Conservation (phyloP, 1,140 invertebrate genomes). For the Aphis craccivora region DNA sequence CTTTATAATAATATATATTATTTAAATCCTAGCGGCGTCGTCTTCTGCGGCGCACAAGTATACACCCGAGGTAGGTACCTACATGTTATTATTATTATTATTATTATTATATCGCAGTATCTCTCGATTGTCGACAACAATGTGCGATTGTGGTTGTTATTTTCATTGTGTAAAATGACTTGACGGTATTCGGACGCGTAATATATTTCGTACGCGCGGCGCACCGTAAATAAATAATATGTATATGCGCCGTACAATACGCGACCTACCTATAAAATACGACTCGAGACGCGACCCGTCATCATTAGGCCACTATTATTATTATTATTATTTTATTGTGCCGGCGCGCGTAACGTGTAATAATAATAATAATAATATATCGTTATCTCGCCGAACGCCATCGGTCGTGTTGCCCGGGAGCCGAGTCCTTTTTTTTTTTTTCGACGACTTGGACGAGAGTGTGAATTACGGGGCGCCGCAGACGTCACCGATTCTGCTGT, state of each 20-base stretch:
- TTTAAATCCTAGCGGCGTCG: background rate
- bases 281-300: constrained; percentile 16
- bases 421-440: background rate
- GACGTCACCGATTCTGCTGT: background rate
- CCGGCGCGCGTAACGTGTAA: background rate
- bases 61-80: background rate
- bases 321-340: constrained; percentile 28
- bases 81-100: constrained; percentile 17
- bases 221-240: constrained; percentile 37
- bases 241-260: background rate
- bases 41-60: background rate
- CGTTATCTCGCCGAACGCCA: constrained; percentile 38
- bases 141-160: constrained; percentile 33
- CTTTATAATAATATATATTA: constrained; percentile 1
- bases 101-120: constrained; percentile 21
- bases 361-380: constrained; percentile 34
- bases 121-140: background rate
- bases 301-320: constrained; percentile 48
- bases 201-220: constrained; percentile 8
- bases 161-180: constrained; percentile 58
- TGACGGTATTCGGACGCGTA: constrained; percentile 16
- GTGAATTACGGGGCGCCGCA: constrained; percentile 54
- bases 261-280: constrained; percentile 5
- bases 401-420: constrained; percentile 44
- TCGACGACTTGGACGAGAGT: background rate